Percentiles rank a stretch among this genome's conserved stretches.
Evolutionary conservation across 2,113 vertebrate species (phyloP).

Genomic region (Mionectes macconnelli): DNA sequence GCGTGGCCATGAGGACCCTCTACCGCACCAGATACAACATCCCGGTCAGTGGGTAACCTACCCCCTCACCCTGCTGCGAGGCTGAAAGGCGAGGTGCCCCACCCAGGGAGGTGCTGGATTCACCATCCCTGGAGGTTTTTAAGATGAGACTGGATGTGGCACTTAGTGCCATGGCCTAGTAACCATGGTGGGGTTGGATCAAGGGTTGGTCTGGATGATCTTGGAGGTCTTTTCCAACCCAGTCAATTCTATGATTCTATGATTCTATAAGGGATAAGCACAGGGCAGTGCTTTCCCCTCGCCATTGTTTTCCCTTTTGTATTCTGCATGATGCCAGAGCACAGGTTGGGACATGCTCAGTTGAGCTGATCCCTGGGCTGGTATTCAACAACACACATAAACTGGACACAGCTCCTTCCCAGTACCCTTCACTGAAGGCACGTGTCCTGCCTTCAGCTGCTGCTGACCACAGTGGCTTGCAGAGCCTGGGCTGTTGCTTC

Average conservation of each 20-base stretch:
- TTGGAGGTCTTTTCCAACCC: too few relatives aligned
- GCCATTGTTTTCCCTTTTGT: rapidly evolving
- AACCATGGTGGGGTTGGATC: too few relatives aligned
- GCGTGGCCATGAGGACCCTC: conserved; percentile 78
- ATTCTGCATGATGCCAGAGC: not conserved
- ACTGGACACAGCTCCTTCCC: not conserved
- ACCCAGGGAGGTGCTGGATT: too few relatives aligned
- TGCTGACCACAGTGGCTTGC: rapidly evolving
- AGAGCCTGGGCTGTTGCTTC: not conserved
- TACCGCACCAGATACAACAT: conserved; percentile 88
- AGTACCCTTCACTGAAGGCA: not conserved
- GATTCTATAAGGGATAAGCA: not conserved
- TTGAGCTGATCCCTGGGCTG: rapidly evolving
- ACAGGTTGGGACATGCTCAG: not conserved
- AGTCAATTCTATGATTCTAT: too few relatives aligned
- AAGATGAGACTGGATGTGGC: too few relatives aligned
- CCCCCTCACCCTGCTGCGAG: rapidly evolving
- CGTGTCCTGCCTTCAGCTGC: not conserved
- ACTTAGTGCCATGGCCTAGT: too few relatives aligned
- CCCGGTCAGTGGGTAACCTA: conserved; percentile 56
- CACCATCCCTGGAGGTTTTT: too few relatives aligned
- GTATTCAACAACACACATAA: rapidly evolving
- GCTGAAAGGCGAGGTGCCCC: rapidly evolving
- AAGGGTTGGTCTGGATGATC: too few relatives aligned
- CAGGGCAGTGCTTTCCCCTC: rapidly evolving